phyloP scores from a whole-genome alignment of 1,140 invertebrate species.

The Amphibalanus amphitrite region DNA sequence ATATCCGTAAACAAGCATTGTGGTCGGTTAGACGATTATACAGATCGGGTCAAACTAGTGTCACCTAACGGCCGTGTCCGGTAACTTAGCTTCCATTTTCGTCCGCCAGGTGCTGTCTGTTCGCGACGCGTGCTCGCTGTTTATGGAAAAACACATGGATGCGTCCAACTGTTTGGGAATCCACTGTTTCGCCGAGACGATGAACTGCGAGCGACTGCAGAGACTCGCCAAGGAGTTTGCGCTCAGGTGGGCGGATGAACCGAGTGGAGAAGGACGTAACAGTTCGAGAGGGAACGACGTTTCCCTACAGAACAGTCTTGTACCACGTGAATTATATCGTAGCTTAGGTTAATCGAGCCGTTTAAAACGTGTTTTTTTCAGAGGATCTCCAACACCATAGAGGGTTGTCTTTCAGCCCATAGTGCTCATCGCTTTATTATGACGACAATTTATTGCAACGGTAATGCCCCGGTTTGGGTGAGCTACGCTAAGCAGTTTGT shows the following conservation, averaged over 20 bases:
- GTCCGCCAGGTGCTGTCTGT: conserved; percentile 24
- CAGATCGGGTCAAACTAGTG: not conserved
- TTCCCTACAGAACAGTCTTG: too few relatives aligned
- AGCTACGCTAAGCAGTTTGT: too few relatives aligned
- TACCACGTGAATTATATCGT: too few relatives aligned
- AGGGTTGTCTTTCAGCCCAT: too few relatives aligned
- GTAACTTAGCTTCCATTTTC: not conserved
- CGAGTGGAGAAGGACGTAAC: conserved; percentile 3
- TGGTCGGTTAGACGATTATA: not conserved
- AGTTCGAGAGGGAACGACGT: too few relatives aligned
- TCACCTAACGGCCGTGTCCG: not conserved
- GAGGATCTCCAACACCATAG: too few relatives aligned
- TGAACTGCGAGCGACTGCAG: conserved; percentile 32
- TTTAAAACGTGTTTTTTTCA: too few relatives aligned
- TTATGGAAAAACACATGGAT: conserved; percentile 37
- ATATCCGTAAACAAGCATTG: not conserved
- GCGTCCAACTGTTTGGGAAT: conserved; percentile 36
- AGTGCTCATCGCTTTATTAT: too few relatives aligned
- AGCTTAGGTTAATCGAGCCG: too few relatives aligned
- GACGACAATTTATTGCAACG: too few relatives aligned
- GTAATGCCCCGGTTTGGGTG: too few relatives aligned
- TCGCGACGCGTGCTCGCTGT: conserved; percentile 34
- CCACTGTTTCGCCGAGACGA: conserved; percentile 38
- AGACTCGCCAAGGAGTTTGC: conserved; percentile 29
- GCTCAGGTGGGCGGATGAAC: conserved; percentile 19